A percentile compares a stretch with the other conserved stretches of the same genome.
Evolutionary conservation across 2,888 invertebrate species (phyloP).

Genomic region (Macrophya alboannulata): DNA sequence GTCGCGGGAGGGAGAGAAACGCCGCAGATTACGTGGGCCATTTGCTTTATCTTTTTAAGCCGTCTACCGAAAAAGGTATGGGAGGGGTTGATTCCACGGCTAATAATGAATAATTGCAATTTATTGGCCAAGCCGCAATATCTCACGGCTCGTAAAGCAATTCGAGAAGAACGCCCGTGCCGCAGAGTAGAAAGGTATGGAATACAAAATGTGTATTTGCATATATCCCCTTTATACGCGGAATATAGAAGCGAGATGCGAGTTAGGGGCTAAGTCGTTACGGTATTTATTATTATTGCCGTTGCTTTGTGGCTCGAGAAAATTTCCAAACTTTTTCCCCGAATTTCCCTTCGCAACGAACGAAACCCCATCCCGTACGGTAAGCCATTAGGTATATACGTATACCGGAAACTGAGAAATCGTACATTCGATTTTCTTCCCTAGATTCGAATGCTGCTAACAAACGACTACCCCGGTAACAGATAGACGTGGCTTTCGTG

Average conservation of each 20-base stretch:
- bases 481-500: constrained; percentile 19
- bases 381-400: neutral
- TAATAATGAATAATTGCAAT: constrained; percentile 71
- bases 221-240: constrained; percentile 16
- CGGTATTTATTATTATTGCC: constrained; percentile 36
- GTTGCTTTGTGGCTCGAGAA: constrained; percentile 1
- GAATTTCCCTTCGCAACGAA: neutral
- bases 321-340: neutral
- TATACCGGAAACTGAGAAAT: constrained; percentile 17
- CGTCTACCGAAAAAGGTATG: constrained; percentile 14
- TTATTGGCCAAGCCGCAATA: constrained; percentile 63
- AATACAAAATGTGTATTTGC: constrained; percentile 22
- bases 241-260: constrained; percentile 9
- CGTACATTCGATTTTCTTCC: constrained; percentile 35
- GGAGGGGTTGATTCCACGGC: neutral
- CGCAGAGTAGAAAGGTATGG: neutral
- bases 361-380: neutral
- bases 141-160: constrained; percentile 54
- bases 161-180: neutral
- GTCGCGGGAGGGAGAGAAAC: constrained; percentile 17
- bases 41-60: constrained; percentile 55
- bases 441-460: constrained; percentile 1
- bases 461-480: constrained; percentile 32
- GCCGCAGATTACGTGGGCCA: constrained; percentile 47
- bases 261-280: constrained; percentile 36